These are phyloP conservation scores for Penaeus vannamei DNA, from an alignment of 1,140 invertebrate species.

Conservation along the genomic window DNA sequence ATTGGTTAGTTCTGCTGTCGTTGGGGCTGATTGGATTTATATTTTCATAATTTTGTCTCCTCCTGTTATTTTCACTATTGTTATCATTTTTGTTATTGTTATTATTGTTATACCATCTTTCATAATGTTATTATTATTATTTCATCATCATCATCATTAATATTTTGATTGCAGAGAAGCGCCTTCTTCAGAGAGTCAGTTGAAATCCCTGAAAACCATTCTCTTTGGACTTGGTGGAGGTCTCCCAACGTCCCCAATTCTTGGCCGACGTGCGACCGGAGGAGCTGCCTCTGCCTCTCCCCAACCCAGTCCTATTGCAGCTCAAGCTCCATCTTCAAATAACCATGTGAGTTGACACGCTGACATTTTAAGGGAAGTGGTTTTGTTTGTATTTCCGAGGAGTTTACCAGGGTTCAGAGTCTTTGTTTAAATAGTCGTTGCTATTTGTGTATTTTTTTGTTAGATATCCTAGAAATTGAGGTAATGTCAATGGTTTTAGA, in stretches of 20 bases:
- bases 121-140: neutral
- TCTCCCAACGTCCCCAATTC: conserved; percentile 51
- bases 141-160: neutral
- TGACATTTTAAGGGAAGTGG: neutral
- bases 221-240: conserved; percentile 59
- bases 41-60: too few relatives aligned
- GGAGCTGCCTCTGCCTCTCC: conserved; percentile 14
- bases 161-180: conserved; percentile 42
- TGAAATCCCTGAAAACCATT: conserved; percentile 56
- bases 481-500: too few relatives aligned
- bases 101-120: too few relatives aligned
- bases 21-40: too few relatives aligned
- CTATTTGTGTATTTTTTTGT: too few relatives aligned
- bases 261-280: conserved; percentile 18
- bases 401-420: too few relatives aligned
- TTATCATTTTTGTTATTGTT: too few relatives aligned
- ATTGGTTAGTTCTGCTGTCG: too few relatives aligned
- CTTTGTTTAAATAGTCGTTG: too few relatives aligned
- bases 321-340: neutral
- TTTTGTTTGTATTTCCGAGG: too few relatives aligned
- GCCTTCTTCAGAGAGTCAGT: conserved; percentile 54
- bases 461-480: too few relatives aligned
- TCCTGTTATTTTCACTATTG: too few relatives aligned
- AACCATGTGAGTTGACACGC: neutral
- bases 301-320: conserved; percentile 45